phyloP scores from a whole-genome alignment of 1,140 invertebrate species.

The Acromyrmex echinatior region DNA sequence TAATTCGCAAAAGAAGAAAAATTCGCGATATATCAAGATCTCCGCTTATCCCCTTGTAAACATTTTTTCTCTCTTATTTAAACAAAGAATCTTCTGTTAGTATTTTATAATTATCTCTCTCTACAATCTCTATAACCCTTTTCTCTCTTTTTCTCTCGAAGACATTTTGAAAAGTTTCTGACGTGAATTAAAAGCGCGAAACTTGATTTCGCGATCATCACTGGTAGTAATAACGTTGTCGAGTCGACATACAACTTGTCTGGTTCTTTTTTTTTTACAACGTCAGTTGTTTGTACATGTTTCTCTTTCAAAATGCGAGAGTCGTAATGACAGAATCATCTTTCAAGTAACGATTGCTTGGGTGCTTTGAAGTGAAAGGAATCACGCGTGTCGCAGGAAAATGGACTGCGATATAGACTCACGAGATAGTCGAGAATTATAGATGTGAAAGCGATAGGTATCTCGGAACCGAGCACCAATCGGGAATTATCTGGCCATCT shows the following conservation, averaged over 20 bases:
- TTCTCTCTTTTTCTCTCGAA: neutral
- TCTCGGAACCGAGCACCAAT: neutral
- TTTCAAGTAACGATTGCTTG: slow-evolving; percentile 1
- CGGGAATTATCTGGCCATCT: slow-evolving; percentile 28
- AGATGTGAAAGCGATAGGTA: slow-evolving; percentile 27
- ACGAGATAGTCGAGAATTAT: slow-evolving; percentile 32
- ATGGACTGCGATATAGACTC: slow-evolving; percentile 10
- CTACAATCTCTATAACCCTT: neutral
- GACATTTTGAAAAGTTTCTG: neutral
- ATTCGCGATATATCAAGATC: neutral
- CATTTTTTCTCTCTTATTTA: slow-evolving; percentile 1
- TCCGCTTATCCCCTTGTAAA: neutral
- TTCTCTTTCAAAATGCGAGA: slow-evolving; percentile 13
- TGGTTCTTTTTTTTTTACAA: neutral
- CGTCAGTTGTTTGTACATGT: neutral
- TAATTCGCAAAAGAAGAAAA: neutral
- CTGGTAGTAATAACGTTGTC: slow-evolving; percentile 25
- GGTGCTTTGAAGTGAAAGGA: slow-evolving; percentile 12
- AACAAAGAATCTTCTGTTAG: slow-evolving; percentile 1
- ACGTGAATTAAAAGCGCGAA: neutral
- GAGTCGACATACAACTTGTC: neutral
- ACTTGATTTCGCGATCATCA: slow-evolving; percentile 29
- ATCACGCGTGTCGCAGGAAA: slow-evolving; percentile 39
- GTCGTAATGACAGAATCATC: slow-evolving; percentile 22
- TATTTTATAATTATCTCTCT: slow-evolving; percentile 15